A percentile compares a stretch with the other conserved stretches of the same genome.
These are phyloP conservation scores for Musca domestica DNA, from an alignment of 1,140 invertebrate genomes.

Conservation along the genomic window DNA sequence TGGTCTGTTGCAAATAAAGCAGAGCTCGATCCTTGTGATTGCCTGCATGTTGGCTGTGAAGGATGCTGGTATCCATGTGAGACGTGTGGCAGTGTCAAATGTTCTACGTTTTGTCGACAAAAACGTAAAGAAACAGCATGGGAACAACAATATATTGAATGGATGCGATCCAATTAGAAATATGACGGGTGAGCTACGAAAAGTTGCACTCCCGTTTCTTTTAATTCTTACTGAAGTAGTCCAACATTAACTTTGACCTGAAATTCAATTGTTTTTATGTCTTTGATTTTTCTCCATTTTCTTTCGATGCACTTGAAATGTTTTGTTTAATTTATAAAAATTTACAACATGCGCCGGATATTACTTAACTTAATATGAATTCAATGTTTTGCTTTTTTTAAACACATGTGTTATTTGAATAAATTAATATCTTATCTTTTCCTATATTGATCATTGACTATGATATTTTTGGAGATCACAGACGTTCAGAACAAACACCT, in stretches of 20 bases:
- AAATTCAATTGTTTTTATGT: too few species aligned
- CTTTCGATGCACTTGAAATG: not conserved
- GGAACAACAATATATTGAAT: constrained; percentile 8
- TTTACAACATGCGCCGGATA: too few species aligned
- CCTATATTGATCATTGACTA: too few species aligned
- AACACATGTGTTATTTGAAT: too few species aligned
- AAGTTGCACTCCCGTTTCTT: too few species aligned
- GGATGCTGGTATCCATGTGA: constrained; percentile 18
- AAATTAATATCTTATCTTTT: not conserved
- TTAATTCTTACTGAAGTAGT: not conserved
- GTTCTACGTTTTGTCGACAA: not conserved
- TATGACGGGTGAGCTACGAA: too few species aligned
- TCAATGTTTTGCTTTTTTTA: not conserved
- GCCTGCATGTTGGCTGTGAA: not conserved
- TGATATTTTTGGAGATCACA: too few species aligned
- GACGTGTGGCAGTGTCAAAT: constrained; percentile 5
- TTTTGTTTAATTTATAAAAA: not conserved
- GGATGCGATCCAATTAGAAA: not conserved
- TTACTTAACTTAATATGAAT: not conserved
- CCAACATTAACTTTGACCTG: not conserved
- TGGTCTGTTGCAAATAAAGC: not conserved
- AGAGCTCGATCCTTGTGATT: constrained; percentile 6
- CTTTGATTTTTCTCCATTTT: not conserved
- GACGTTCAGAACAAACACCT: too few species aligned
- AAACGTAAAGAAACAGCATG: not conserved